phyloP scores from a whole-genome alignment of 2,113 vertebrate species.

The Chamaetylas fuelleborni region DNA sequence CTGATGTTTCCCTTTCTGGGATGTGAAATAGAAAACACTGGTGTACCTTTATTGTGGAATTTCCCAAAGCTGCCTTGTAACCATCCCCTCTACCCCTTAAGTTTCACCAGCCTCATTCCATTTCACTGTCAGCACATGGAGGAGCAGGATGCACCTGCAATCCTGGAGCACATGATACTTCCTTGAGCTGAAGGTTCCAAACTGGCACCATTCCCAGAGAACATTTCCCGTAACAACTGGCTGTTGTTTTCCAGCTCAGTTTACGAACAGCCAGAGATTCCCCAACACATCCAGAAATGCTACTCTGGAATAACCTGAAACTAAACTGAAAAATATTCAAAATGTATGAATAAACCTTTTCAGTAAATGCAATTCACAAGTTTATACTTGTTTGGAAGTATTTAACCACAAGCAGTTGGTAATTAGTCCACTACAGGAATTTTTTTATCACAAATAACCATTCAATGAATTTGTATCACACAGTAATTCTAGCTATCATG shows the following conservation, averaged over 20 bases:
- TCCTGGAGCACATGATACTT: not conserved
- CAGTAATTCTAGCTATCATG: not conserved
- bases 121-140: not conserved
- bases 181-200: not conserved
- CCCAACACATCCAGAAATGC: not conserved
- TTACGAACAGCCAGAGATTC: not conserved
- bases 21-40: fast-evolving
- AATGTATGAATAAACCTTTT: not conserved
- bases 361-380: not conserved
- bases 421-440: not conserved
- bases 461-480: not conserved
- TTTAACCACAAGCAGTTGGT: not conserved
- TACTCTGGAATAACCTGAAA: not conserved
- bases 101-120: not conserved
- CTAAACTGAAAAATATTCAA: not conserved
- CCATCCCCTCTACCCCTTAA: too few species aligned
- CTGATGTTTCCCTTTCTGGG: not conserved
- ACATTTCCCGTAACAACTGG: not conserved
- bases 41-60: not conserved
- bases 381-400: not conserved
- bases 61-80: not conserved
- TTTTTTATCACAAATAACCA: not conserved
- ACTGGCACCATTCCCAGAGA: not conserved
- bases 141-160: slow-evolving; percentile 35
- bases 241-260: not conserved